Evolutionary conservation across 2,888 invertebrate genomes (phyloP).

Genomic region (Lepas anatifera): DNA sequence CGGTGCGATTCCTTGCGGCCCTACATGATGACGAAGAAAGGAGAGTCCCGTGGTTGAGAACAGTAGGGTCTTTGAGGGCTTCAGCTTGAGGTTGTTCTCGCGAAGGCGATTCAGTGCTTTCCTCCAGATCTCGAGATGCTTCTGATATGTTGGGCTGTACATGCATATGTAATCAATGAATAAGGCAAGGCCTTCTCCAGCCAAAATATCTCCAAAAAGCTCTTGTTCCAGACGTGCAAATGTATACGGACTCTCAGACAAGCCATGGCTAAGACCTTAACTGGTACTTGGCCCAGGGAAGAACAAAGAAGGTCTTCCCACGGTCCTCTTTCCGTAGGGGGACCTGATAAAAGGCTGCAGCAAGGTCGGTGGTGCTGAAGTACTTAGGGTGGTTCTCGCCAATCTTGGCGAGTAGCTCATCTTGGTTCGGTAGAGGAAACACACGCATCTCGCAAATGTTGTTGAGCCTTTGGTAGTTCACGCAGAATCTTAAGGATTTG

Average conservation of each 20-base stretch:
- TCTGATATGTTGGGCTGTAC: background rate
- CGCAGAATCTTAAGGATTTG: too few relatives aligned
- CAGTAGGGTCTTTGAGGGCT: background rate
- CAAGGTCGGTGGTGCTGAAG: background rate
- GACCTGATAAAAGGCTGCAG: background rate
- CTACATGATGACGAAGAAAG: background rate
- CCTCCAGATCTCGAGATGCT: background rate
- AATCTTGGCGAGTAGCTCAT: too few relatives aligned
- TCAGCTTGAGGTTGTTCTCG: background rate
- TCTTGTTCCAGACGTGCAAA: too few relatives aligned
- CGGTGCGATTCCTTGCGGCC: slow-evolving; percentile 36
- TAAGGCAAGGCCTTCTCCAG: background rate
- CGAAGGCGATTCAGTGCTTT: background rate
- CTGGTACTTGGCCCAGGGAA: too few relatives aligned
- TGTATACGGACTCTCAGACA: too few relatives aligned
- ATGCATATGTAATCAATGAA: background rate
- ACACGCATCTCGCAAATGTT: too few relatives aligned
- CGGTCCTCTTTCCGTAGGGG: background rate
- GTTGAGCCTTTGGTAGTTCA: too few relatives aligned
- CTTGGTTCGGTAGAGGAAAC: background rate
- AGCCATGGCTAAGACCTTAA: background rate
- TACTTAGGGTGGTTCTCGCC: background rate
- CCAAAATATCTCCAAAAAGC: background rate
- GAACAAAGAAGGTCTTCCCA: background rate
- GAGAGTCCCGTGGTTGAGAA: background rate